Base-by-base conservation (phyloP, 2,888 invertebrate species). In the Blastobasis adustella region DNA sequence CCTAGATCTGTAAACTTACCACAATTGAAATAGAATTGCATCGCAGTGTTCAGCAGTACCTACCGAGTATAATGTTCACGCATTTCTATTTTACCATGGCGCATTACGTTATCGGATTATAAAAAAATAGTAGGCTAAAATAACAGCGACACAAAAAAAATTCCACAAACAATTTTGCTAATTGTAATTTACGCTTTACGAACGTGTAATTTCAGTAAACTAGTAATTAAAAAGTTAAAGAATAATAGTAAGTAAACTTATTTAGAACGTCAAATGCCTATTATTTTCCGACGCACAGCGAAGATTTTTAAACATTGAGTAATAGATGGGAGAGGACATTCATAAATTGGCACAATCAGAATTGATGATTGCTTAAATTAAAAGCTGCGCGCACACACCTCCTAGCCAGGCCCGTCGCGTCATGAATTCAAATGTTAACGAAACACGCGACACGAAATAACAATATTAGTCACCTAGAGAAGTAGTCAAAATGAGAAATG, bases 311-410 rank as follows among this genome's bases (percentile, higher is more conserved):
- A 23, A 23, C 23, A 23, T 23, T 23, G 23, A 23, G 23, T 23
- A 23, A 23, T 23, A 23, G 23, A 23, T 23, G 23, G 23, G 23
- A 23, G 23, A 23, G 23, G 23, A 23, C 23, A 23, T 23, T 23
- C 23, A 23, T 23, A 23, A 23, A 23, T 23, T 23, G 23, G 23
- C 59, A 67, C 79, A 82, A 83, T 83, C 81, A 84, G 66, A 72
- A 72, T 70, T 67, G 69, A 72, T 80, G 81, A 85, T 80, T 82
- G 78, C 70, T 77, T 80, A 78, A 82, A 85, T 84, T 71, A 77
- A 75, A 75, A 59, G 74, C 76, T 69, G 66, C 65, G 63, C 63
- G 70, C 67, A 68, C 80, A 81, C 80, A 78, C 79, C 79, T 77
- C 73, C 73, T 58, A 23, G 57, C 58, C 58, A 65, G 67, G 65